Percentiles rank a stretch among this genome's conserved stretches.
These are phyloP conservation scores for Ornithorhynchus anatinus DNA, from an alignment of 2,113 vertebrate genomes.

Conservation along the genomic window DNA sequence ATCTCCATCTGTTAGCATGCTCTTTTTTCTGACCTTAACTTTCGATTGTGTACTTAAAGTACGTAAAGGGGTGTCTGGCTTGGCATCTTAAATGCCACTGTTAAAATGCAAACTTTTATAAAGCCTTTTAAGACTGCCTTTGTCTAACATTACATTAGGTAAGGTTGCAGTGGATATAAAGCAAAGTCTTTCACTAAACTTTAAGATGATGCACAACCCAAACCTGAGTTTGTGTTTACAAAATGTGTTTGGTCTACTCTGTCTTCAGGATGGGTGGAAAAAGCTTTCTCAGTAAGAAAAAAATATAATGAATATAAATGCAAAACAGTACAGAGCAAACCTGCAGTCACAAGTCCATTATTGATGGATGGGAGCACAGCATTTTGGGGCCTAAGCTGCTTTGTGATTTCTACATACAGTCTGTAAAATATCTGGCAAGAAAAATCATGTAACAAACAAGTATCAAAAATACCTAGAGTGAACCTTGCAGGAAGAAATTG, in stretches of 20 bases:
- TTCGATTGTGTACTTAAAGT: conserved; percentile 46
- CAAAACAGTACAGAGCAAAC: conserved; percentile 28
- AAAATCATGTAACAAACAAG: conserved; percentile 52
- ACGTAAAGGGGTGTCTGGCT: conserved; percentile 45
- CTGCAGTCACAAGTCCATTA: conserved; percentile 22
- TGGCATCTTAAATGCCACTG: conserved; percentile 59
- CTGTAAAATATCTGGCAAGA: conserved; percentile 39
- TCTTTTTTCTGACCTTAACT: conserved; percentile 52
- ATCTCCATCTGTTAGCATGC: conserved; percentile 50
- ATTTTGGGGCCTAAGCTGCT: conserved; percentile 31
- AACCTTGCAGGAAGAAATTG: conserved; percentile 49
- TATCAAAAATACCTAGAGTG: conserved; percentile 8
- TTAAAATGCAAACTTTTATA: conserved; percentile 59
- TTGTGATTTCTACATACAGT: conserved; percentile 35
- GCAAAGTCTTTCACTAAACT: conserved; percentile 48
- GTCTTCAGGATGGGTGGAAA: conserved; percentile 50
- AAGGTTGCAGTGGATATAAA: conserved; percentile 32
- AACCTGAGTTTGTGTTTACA: conserved; percentile 29
- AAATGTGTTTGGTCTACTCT: conserved; percentile 37
- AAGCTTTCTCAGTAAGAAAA: conserved; percentile 48
- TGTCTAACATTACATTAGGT: conserved; percentile 59
- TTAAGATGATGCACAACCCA: conserved; percentile 45
- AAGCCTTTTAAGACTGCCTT: conserved; percentile 55
- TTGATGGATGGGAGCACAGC: conserved; percentile 23
- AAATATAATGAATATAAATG: conserved; percentile 38